Evolutionary conservation across 1,140 invertebrate species (phyloP), one percentile per base, ranked within the genome.

Genomic region (Metopolophium dirhodum): DNA sequence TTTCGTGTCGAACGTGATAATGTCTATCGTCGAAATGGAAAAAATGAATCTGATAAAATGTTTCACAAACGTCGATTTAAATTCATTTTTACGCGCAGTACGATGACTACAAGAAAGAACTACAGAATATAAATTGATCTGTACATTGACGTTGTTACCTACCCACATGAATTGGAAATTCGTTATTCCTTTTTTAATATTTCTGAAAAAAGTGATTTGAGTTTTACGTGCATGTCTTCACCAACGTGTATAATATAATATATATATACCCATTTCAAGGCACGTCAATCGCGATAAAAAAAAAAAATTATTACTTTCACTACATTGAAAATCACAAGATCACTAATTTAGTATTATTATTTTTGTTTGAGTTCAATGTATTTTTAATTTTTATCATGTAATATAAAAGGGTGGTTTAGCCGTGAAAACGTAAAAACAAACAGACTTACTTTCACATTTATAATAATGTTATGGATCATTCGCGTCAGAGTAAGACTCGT

Each of bases 61-160:
- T 77, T n/a, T 77, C 61, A 77, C 30, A 77, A n/a, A 77, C n/a
- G 61, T 77, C 61, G 61, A 35, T 77, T 77, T 77, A 77, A 77
- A 77, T 77, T 77, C 30, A 77, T n/a, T 77, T 77, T 77, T 18
- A 77, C 6, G 22, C 61, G n/a, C 14, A 77, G 11, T n/a, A 1
- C 6, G 30, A 68, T n/a, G 61, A 77, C 30, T 77, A 77, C 61
- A 77, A n/a, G n/a, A n/a, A 77, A n/a, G 61, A 77, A 77, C 61
- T 77, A n/a, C 61, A 77, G 30, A 77, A 77, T 77, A 77, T 77
- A 35, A 77, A 77, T 77, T n/a, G 11, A 77, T 77, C n/a, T 77
- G 30, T 77, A 77, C 61, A 77, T 77, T 77, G 6, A n/a, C 30
- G 14, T 77, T n/a, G 14, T 77, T 77, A 77, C 61, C 61, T 77